These are phyloP conservation scores for Frankliniella fusca DNA, from an alignment of 2,888 invertebrate genomes.

Conservation along the genomic window DNA sequence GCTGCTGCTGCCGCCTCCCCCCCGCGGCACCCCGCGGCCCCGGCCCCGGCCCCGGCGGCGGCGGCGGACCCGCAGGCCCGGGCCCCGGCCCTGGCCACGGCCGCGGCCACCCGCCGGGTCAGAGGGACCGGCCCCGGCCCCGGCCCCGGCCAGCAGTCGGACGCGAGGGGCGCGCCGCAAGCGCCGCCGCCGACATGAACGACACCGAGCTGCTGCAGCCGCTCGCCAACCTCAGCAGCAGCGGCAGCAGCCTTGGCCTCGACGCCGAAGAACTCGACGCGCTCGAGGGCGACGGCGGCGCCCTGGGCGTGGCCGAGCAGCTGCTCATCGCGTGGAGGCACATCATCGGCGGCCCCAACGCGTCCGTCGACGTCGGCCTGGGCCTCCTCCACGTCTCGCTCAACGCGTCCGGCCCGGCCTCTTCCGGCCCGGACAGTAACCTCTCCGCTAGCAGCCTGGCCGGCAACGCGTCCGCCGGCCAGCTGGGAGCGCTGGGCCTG, in stretches of 20 bases:
- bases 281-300: neutral
- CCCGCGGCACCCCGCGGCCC: neutral
- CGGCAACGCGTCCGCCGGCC: neutral
- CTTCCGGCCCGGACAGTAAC: neutral
- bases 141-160: neutral
- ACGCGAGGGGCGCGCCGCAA: too few relatives aligned
- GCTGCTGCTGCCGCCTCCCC: neutral
- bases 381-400: neutral
- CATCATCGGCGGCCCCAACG: neutral
- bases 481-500: neutral
- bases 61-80: neutral
- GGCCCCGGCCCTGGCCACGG: neutral
- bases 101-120: neutral
- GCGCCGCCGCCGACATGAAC: neutral
- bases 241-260: neutral
- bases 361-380: neutral
- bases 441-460: neutral
- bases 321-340: slow-evolving; percentile 23
- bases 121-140: neutral
- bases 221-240: neutral
- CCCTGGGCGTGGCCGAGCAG: neutral
- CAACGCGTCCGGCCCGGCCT: neutral
- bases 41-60: slow-evolving; percentile 8
- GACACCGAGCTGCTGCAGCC: neutral
- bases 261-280: neutral